These are phyloP conservation scores for Epinotia nisella DNA, from an alignment of 2,888 invertebrate genomes.

Conservation along the genomic window DNA sequence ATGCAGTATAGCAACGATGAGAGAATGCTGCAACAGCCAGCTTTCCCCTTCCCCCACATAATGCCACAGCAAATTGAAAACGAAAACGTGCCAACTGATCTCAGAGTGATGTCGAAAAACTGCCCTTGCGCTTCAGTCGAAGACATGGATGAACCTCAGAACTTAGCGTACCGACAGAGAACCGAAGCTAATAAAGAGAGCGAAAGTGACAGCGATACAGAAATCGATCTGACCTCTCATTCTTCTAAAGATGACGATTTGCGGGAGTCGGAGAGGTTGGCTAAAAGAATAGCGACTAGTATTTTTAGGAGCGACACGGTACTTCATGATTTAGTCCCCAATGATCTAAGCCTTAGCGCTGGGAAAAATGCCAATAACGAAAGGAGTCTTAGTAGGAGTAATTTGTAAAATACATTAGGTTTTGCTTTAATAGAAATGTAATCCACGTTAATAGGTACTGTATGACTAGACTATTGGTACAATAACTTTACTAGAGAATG, in stretches of 20 bases:
- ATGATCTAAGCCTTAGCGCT: constrained; percentile 76
- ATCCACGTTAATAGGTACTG: constrained; percentile 10
- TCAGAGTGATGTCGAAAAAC: constrained; percentile 69
- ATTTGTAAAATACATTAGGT: constrained; percentile 57
- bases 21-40: constrained; percentile 67
- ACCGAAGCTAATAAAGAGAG: constrained; percentile 66
- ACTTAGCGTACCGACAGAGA: constrained; percentile 70
- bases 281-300: constrained; percentile 77
- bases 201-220: constrained; percentile 79
- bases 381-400: constrained; percentile 64
- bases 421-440: constrained; percentile 12
- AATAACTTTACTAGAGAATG: neutral
- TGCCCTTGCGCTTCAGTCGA: constrained; percentile 65
- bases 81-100: constrained; percentile 75
- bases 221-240: constrained; percentile 81
- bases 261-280: constrained; percentile 75
- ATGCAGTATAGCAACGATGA: constrained; percentile 68
- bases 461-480: neutral
- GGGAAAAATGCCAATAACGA: constrained; percentile 63
- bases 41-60: constrained; percentile 71
- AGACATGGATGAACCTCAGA: constrained; percentile 70
- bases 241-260: constrained; percentile 79
- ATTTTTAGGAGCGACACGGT: constrained; percentile 77
- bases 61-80: constrained; percentile 68
- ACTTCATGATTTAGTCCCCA: constrained; percentile 78